Evolutionary conservation across 2,888 invertebrate species (phyloP).

Genomic region (Athrips mouffetella): DNA sequence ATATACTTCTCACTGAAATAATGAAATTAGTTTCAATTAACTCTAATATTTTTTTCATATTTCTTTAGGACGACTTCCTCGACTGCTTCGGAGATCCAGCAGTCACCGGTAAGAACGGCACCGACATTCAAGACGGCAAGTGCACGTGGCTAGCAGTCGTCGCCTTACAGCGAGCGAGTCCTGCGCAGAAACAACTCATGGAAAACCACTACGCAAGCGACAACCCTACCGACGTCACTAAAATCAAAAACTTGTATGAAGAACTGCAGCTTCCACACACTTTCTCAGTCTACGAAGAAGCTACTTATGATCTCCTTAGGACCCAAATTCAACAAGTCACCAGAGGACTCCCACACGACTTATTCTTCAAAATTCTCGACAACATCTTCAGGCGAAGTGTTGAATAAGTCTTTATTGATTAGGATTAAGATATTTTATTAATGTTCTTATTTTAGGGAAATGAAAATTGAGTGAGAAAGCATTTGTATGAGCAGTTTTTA

Average conservation of each 20-base stretch:
- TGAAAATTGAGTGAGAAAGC: neutral
- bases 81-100: slow-evolving; percentile 94
- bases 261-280: slow-evolving; percentile 86
- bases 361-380: slow-evolving; percentile 89
- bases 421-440: neutral
- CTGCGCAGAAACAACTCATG: slow-evolving; percentile 84
- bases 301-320: slow-evolving; percentile 87
- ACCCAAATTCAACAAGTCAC: slow-evolving; percentile 92
- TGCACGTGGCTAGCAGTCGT: slow-evolving; percentile 97
- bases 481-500: neutral
- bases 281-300: slow-evolving; percentile 89
- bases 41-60: neutral
- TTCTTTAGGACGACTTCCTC: slow-evolving; percentile 87
- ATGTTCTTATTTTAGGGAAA: neutral
- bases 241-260: slow-evolving; percentile 86
- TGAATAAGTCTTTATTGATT: slow-evolving; percentile 40
- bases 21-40: too few relatives aligned
- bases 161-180: slow-evolving; percentile 87
- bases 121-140: slow-evolving; percentile 96
- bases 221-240: slow-evolving; percentile 81
- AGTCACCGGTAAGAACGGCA: slow-evolving; percentile 92
- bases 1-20: too few relatives aligned
- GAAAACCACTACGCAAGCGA: slow-evolving; percentile 86
- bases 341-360: slow-evolving; percentile 86
- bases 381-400: slow-evolving; percentile 87